Evolutionary conservation across 2,113 vertebrate genomes (phyloP).

Genomic region (Kobus ellipsiprymnus): DNA sequence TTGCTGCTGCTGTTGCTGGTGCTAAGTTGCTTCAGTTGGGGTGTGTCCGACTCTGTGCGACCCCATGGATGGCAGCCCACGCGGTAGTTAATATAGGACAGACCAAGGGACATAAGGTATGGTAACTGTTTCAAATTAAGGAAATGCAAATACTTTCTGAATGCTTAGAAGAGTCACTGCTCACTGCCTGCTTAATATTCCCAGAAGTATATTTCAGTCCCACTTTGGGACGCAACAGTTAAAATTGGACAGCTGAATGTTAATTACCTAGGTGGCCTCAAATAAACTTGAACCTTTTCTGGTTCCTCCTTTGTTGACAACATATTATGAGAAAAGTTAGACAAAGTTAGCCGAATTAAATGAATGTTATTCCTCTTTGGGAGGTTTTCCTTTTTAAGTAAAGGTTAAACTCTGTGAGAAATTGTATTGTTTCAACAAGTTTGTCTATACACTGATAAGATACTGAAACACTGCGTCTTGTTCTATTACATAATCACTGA

Average conservation of each 20-base stretch:
- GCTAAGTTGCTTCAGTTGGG: too few species aligned
- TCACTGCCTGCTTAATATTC: constrained; percentile 37
- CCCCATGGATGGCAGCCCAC: too few species aligned
- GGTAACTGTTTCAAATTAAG: not conserved
- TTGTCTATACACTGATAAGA: not conserved
- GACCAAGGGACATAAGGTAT: not conserved
- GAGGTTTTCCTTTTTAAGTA: not conserved
- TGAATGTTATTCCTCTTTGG: not conserved
- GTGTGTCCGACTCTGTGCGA: too few species aligned
- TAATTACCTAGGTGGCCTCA: constrained; percentile 8
- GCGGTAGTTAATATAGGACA: not conserved
- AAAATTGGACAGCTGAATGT: not conserved
- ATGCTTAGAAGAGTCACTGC: not conserved
- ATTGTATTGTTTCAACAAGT: not conserved
- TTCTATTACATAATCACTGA: not conserved
- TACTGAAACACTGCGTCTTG: not conserved
- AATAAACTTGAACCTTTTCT: constrained; percentile 18
- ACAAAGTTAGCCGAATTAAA: not conserved
- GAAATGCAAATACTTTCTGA: not conserved
- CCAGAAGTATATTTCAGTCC: not conserved
- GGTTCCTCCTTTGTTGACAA: not conserved
- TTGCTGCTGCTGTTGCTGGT: too few species aligned
- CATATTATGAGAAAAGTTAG: not conserved
- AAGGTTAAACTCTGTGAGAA: not conserved
- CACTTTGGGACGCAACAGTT: not conserved